A percentile compares a stretch with the other conserved stretches of the same genome.
phyloP scores from a whole-genome alignment of 1,140 invertebrate genomes.

The Zaprionus tsacasi region DNA sequence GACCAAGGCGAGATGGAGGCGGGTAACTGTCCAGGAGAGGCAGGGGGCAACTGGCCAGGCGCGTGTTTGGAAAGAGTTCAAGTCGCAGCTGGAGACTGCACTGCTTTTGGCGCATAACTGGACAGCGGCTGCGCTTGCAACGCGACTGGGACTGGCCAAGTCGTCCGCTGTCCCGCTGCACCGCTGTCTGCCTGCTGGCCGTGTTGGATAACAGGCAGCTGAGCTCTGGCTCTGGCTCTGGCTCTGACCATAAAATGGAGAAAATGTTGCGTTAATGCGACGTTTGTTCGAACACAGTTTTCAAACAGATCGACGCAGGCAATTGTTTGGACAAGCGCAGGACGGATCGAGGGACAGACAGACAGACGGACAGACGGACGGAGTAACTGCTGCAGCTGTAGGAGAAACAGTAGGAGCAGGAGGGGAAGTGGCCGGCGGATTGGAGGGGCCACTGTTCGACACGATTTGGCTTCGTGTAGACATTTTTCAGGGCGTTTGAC shows the following conservation, averaged over 20 bases:
- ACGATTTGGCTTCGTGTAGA: slow-evolving; percentile 46
- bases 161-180: slow-evolving; percentile 13
- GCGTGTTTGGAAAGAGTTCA: slow-evolving; percentile 78
- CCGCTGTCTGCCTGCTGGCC: slow-evolving; percentile 40
- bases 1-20: not conserved
- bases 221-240: slow-evolving; percentile 37
- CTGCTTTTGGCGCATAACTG: slow-evolving; percentile 81
- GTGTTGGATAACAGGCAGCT: slow-evolving; percentile 81
- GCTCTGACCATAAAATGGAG: slow-evolving; percentile 67
- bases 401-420: not conserved
- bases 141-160: slow-evolving; percentile 4
- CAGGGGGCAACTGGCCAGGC: slow-evolving; percentile 34
- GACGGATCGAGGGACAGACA: slow-evolving; percentile 14
- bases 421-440: not conserved
- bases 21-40: not conserved
- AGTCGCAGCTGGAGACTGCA: slow-evolving; percentile 79
- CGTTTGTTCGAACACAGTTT: slow-evolving; percentile 81
- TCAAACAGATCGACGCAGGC: slow-evolving; percentile 78
- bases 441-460: slow-evolving; percentile 32
- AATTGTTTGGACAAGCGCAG: slow-evolving; percentile 77
- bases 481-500: slow-evolving; percentile 53
- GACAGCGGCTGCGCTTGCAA: slow-evolving; percentile 27
- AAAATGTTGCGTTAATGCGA: slow-evolving; percentile 82
- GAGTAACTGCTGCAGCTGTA: slow-evolving; percentile 6
- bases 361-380: not conserved